These are phyloP conservation scores for Mus spicilegus DNA, from an alignment of 2,113 vertebrate genomes.

Conservation along the genomic window DNA sequence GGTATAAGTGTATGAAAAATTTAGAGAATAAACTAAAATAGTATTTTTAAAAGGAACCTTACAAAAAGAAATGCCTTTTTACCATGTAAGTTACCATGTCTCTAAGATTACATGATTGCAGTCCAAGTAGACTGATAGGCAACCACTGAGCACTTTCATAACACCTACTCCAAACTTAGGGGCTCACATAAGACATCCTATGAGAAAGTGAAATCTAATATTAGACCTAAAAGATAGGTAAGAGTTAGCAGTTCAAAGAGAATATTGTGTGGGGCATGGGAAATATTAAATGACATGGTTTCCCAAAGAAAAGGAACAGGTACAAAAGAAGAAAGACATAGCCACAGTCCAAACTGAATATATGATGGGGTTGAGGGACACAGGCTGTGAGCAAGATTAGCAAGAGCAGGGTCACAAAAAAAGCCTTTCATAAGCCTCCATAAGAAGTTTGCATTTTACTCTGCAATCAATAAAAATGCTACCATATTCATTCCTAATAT, in stretches of 20 bases:
- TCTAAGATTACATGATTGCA: neutral
- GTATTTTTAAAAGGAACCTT: neutral
- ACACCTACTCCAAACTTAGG: neutral
- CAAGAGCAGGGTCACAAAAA: neutral
- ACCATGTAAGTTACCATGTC: neutral
- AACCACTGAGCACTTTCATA: neutral
- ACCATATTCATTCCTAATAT: conserved; percentile 9
- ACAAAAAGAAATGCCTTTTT: neutral
- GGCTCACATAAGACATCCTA: neutral
- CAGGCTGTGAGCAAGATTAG: neutral
- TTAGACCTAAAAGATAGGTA: neutral
- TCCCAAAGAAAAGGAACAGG: neutral
- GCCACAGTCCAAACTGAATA: neutral
- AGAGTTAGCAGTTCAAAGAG: neutral
- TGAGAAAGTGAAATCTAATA: conserved; percentile 39
- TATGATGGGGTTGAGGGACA: neutral
- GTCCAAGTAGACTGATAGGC: neutral
- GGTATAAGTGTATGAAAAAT: neutral
- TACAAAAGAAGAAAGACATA: neutral
- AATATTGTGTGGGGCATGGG: neutral
- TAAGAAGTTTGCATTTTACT: conserved; percentile 16
- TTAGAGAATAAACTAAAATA: neutral
- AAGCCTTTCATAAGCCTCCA: neutral
- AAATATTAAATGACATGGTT: neutral
- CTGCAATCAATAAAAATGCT: neutral